Base-by-base conservation (phyloP, 2,888 invertebrate genomes). In the Polydesmus complanatus region DNA sequence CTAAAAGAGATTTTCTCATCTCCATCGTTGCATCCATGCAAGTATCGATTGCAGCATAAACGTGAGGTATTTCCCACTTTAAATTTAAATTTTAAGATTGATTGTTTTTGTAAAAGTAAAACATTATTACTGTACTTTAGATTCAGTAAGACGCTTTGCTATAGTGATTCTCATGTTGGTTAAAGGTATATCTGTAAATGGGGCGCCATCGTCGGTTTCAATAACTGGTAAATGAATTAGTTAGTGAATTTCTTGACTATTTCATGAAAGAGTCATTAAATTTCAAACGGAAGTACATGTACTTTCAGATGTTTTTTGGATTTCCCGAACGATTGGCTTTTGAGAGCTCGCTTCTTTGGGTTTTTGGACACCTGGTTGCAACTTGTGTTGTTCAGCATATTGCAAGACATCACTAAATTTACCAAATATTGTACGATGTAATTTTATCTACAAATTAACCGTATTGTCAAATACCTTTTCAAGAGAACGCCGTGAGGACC, bases 61-160 rank as follows among this genome's bases (percentile, higher is more conserved):
- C 76, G 72, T 84, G 84, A n/a, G 84, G 83, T 65, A 83, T 81
- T 50, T 75, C 77, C 27, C 75, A 75, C 81, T 82, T 70, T 55
- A 75, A 74, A 63, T 66, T 67, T 62, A 62, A 64, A 47, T 58
- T 55, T 23, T 19, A 21, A 58, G 26, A n/a, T 23, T 23, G 8
- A 37, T n/a, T n/a, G n/a, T n/a, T n/a, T n/a, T n/a, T n/a, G n/a
- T n/a, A n/a, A n/a, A n/a, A n/a, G n/a, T n/a, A 53, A 54, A 55
- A 27, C 58, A 62, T 22, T 57, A 19, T 60, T 55, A 47, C 1
- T 57, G 3, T 27, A 73, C 73, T 74, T 83, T 84, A 1, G 83
- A 83, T 69, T 81, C 78, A 18, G 80, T 78, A 5, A 84, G 74
- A 65, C 83, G 72, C 68, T 81, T 82, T 1, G 83, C 84, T 66